phyloP scores from a whole-genome alignment of 2,113 vertebrate species.

The Hippocampus comes region DNA sequence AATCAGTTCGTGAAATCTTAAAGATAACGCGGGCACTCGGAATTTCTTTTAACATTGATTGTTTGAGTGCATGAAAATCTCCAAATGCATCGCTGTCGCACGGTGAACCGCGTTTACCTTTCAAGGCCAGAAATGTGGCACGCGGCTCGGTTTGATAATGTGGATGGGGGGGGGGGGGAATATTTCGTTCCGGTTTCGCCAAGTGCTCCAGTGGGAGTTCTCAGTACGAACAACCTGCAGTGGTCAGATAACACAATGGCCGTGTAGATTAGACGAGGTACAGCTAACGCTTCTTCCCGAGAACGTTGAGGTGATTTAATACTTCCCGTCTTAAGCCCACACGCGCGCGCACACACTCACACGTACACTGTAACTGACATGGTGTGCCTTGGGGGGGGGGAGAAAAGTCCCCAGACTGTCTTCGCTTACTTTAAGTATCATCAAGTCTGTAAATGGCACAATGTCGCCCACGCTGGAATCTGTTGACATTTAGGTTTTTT shows the following conservation, averaged over 20 bases:
- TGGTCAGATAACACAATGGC: constrained; percentile 52
- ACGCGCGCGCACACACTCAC: constrained; percentile 9
- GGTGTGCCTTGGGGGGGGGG: constrained; percentile 13
- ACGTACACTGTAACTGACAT: constrained; percentile 29
- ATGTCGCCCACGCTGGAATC: background rate
- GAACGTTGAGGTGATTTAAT: constrained; percentile 53
- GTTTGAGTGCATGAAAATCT: constrained; percentile 19
- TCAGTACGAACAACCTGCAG: constrained; percentile 58
- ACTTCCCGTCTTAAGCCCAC: constrained; percentile 53
- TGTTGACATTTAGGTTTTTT: background rate
- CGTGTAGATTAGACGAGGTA: constrained; percentile 48
- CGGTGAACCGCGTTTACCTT: background rate
- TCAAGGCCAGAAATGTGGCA: background rate
- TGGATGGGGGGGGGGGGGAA: background rate
- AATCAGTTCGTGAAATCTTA: constrained; percentile 18
- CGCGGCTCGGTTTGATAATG: background rate
- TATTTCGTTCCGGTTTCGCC: background rate
- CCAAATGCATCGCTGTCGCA: background rate
- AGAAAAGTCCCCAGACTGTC: constrained; percentile 39
- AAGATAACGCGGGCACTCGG: constrained; percentile 10
- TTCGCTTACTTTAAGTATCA: background rate
- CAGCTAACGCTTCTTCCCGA: constrained; percentile 42
- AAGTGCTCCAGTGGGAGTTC: background rate
- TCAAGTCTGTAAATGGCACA: background rate
- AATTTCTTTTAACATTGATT: constrained; percentile 38